Conservation (phyloP, 2,888 invertebrate genomes). For the Cancer borealis region DNA sequence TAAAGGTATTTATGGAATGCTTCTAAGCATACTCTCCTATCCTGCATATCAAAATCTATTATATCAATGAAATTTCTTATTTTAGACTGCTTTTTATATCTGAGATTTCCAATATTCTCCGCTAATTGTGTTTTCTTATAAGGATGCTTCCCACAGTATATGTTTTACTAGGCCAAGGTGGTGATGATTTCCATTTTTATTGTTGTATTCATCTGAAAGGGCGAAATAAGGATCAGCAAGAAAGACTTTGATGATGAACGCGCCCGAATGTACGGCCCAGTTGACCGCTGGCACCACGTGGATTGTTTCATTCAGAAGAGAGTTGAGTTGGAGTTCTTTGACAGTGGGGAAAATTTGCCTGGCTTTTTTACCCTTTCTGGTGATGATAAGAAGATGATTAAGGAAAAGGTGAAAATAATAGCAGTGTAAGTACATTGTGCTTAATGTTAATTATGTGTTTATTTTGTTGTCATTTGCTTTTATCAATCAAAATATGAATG, state of each 20-base stretch:
- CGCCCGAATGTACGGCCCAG: slow-evolving; percentile 90
- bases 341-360: slow-evolving; percentile 86
- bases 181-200: neutral
- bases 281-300: slow-evolving; percentile 94
- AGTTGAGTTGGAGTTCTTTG: slow-evolving; percentile 87
- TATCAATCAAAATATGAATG: too few relatives aligned
- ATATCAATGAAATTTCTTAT: too few relatives aligned
- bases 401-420: slow-evolving; percentile 85
- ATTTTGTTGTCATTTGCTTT: neutral
- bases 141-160: too few relatives aligned
- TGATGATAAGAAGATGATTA: slow-evolving; percentile 86
- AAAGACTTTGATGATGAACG: slow-evolving; percentile 91
- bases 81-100: too few relatives aligned
- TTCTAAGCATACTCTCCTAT: too few relatives aligned
- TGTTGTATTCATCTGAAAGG: slow-evolving; percentile 81
- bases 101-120: too few relatives aligned
- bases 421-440: slow-evolving; percentile 66
- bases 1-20: too few relatives aligned
- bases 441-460: neutral
- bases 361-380: slow-evolving; percentile 86
- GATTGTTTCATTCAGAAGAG: slow-evolving; percentile 92
- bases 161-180: too few relatives aligned
- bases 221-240: slow-evolving; percentile 88
- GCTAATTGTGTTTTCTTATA: too few relatives aligned
- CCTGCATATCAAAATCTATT: too few relatives aligned